Evolutionary conservation across 2,113 vertebrate species (phyloP).

Genomic region (Salvelinus fontinalis): DNA sequence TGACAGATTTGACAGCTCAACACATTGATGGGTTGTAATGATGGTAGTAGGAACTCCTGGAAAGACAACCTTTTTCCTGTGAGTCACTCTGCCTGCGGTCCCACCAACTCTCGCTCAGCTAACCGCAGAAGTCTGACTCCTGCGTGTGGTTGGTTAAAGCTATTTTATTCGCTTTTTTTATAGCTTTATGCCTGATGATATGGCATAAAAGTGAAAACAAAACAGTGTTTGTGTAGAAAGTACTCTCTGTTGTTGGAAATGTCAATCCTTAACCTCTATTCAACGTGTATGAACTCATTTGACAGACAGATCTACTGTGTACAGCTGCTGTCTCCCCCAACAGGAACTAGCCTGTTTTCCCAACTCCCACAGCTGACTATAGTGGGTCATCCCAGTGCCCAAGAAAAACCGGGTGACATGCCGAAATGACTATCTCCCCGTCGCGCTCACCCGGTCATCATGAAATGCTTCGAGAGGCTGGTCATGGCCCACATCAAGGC

Average conservation of each 20-base stretch:
- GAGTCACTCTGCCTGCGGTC: slow-evolving; percentile 32
- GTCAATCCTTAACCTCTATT: too few species aligned
- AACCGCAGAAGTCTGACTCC: slow-evolving; percentile 22
- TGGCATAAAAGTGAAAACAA: background rate
- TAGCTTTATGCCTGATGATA: background rate
- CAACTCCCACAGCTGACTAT: too few species aligned
- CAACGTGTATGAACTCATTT: background rate
- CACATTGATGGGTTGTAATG: slow-evolving; percentile 22
- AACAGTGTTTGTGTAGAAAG: background rate
- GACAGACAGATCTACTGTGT: background rate
- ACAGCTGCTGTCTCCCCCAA: background rate
- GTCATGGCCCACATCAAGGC: too few species aligned
- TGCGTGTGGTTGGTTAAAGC: background rate
- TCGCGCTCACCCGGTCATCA: too few species aligned
- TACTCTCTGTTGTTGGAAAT: background rate
- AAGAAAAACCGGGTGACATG: too few species aligned
- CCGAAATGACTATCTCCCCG: too few species aligned
- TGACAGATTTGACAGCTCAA: slow-evolving; percentile 7
- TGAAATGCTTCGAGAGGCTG: too few species aligned
- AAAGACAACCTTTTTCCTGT: slow-evolving; percentile 10
- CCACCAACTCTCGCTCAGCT: slow-evolving; percentile 3
- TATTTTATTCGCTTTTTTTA: background rate
- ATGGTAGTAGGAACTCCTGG: slow-evolving; percentile 14
- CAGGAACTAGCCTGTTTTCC: background rate
- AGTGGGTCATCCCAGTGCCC: too few species aligned